phyloP scores from a whole-genome alignment of 2,888 invertebrate species.

The Augiades crinisus region DNA sequence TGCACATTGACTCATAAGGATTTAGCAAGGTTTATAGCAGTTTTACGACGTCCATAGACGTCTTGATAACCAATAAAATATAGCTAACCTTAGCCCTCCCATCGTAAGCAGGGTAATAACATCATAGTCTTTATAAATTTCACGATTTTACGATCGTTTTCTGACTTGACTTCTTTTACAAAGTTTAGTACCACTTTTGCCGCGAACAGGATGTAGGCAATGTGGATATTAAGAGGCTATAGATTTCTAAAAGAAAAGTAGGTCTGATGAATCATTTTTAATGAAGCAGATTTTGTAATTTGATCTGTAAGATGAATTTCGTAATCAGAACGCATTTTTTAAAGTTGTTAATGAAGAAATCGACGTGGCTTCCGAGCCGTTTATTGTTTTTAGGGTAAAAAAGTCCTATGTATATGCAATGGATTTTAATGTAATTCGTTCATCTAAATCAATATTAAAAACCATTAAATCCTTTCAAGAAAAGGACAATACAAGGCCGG shows the following conservation, averaged over 20 bases:
- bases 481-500: too few relatives aligned
- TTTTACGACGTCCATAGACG: conserved; percentile 12
- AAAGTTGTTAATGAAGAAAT: too few relatives aligned
- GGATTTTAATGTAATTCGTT: too few relatives aligned
- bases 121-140: conserved; percentile 14
- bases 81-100: conserved; percentile 20
- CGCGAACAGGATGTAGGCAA: conserved; percentile 1
- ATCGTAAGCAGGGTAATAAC: conserved; percentile 5
- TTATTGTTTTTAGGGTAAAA: too few relatives aligned
- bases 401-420: too few relatives aligned
- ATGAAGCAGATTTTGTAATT: background rate
- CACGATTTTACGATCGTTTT: conserved; percentile 5
- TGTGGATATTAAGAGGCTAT: background rate
- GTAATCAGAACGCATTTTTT: too few relatives aligned
- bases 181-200: background rate
- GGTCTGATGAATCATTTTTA: background rate
- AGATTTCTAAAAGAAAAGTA: background rate
- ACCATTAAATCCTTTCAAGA: too few relatives aligned
- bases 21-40: conserved; percentile 19
- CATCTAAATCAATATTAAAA: too few relatives aligned
- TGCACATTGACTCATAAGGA: conserved; percentile 21
- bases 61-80: conserved; percentile 18
- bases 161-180: conserved; percentile 4
- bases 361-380: too few relatives aligned
- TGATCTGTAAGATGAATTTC: background rate